Base-by-base conservation (phyloP, 2,113 vertebrate species). In the Charina bottae region DNA sequence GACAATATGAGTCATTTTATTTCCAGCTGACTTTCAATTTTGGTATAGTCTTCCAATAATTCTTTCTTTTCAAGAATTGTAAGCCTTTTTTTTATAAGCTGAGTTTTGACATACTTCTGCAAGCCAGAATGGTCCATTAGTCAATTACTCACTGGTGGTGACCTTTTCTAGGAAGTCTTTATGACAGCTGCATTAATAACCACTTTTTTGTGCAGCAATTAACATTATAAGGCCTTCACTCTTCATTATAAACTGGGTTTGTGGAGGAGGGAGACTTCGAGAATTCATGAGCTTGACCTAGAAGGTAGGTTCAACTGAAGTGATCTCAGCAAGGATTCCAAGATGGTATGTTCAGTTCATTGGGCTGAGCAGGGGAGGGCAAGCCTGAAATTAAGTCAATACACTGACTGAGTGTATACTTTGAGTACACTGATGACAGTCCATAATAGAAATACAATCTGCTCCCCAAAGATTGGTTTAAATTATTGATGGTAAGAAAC, bases 121-220 rank as follows among this genome's bases (percentile, higher is more conserved):
- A 94, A 94, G 93, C 90, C 93, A 89, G 87, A 95, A 85, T 92
- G 90, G 86, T 91, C 95, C 95, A 97, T 97, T 98, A 97, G 95
- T 93, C 97, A 96, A 97, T 97, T 97, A 95, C 94, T 94, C 89
- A 88, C 83, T 88, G 92, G 93, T 88, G 83, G 94, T 93, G 92
- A 64, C 92, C 94, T 96, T 94, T 93, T 85, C 59, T 85, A 78
- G 68, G 78, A 92, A 93, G 90, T 85, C 93, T 91, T 53, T 56
- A 89, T 28, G 94, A 91, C 28, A 93, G 62, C 92, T 93, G 78
- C 93, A 84, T 93, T 95, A 96, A 95, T 59, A 37, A 21, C 87
- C 88, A 95, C 90, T 72, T 55, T 90, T 26, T 42, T 93, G 93
- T 12, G 85, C 92, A 89, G 91, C 95, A 93, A 95, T 86, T 94